phyloP scores from a whole-genome alignment of 2,888 invertebrate species.

The Cerastis leucographa region DNA sequence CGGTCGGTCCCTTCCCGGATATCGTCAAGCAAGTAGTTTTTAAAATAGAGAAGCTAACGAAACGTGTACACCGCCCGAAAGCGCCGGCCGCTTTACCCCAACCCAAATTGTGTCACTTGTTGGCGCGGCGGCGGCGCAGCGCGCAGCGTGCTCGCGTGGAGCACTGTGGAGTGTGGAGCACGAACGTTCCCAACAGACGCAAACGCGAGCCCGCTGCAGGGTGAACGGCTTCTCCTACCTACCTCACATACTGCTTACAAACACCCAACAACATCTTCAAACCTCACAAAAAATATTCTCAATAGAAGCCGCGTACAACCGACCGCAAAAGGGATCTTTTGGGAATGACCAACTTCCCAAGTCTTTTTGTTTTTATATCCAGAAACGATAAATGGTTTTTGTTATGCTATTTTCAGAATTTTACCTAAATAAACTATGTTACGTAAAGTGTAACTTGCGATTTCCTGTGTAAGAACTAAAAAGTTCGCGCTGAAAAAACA shows the following conservation, averaged over 20 bases:
- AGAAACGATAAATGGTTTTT: conserved; percentile 51
- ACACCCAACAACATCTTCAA: conserved; percentile 71
- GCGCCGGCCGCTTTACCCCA: conserved; percentile 88
- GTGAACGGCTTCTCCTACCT: conserved; percentile 80
- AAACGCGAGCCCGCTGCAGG: conserved; percentile 76
- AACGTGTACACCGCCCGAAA: conserved; percentile 89
- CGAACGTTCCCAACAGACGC: conserved; percentile 72
- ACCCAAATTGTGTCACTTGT: conserved; percentile 88
- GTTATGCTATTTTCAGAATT: conserved; percentile 43
- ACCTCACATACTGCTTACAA: conserved; percentile 71
- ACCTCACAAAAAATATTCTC: conserved; percentile 75
- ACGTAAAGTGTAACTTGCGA: conserved; percentile 22
- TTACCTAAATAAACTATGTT: conserved; percentile 12
- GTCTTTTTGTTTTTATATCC: conserved; percentile 71
- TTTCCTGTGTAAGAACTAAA: conserved; percentile 20
- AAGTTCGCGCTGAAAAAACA: conserved; percentile 10
- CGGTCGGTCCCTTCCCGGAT: conserved; percentile 90
- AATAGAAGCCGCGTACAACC: conserved; percentile 72
- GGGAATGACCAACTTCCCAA: conserved; percentile 72
- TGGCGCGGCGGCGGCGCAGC: conserved; percentile 75
- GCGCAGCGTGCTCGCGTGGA: conserved; percentile 61
- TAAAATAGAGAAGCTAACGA: conserved; percentile 90
- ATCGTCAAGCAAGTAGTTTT: conserved; percentile 88
- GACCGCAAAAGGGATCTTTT: conserved; percentile 72
- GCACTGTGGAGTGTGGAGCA: conserved; percentile 64